Conservation (phyloP, 2,888 invertebrate species). For the Tribolium freemani region DNA sequence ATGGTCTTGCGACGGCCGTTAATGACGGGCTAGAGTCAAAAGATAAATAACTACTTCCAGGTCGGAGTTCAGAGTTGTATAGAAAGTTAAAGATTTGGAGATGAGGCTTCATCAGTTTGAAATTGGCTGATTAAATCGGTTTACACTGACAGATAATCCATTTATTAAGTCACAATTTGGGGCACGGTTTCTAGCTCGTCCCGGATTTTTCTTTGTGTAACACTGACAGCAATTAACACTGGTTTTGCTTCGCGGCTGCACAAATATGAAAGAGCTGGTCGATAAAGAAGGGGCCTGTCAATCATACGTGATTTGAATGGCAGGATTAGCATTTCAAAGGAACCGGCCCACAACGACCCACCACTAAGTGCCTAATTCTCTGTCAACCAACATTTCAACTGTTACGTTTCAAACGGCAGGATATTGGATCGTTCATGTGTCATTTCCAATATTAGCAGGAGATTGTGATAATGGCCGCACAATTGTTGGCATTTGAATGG, state of each 20-base stretch:
- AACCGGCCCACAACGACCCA: slow-evolving; percentile 59
- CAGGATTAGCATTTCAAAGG: slow-evolving; percentile 65
- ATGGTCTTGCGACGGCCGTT: slow-evolving; percentile 18
- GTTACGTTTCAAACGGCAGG: slow-evolving; percentile 59
- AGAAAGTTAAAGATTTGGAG: slow-evolving; percentile 21
- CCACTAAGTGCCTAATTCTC: slow-evolving; percentile 66
- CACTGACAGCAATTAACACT: slow-evolving; percentile 59
- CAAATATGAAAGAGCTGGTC: slow-evolving; percentile 53
- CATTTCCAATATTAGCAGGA: slow-evolving; percentile 61
- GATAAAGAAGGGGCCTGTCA: slow-evolving; percentile 63
- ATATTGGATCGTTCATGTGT: slow-evolving; percentile 64
- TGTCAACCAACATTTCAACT: slow-evolving; percentile 63
- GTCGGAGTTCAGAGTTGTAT: slow-evolving; percentile 32
- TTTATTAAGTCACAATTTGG: slow-evolving; percentile 37
- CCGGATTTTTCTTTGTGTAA: slow-evolving; percentile 29
- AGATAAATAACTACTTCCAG: slow-evolving; percentile 39
- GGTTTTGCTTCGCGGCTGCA: slow-evolving; percentile 53
- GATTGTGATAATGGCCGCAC: slow-evolving; percentile 58
- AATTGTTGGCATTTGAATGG: slow-evolving; percentile 56
- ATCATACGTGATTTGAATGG: slow-evolving; percentile 61
- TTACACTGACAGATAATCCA: slow-evolving; percentile 35
- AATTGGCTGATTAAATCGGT: slow-evolving; percentile 33
- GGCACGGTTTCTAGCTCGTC: slow-evolving; percentile 21
- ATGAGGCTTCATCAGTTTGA: slow-evolving; percentile 19
- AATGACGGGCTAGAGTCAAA: slow-evolving; percentile 26